Evolutionary conservation across 2,888 invertebrate species (phyloP), one percentile per base, ranked within the genome.

Genomic region (Cyrtodaria siliqua): DNA sequence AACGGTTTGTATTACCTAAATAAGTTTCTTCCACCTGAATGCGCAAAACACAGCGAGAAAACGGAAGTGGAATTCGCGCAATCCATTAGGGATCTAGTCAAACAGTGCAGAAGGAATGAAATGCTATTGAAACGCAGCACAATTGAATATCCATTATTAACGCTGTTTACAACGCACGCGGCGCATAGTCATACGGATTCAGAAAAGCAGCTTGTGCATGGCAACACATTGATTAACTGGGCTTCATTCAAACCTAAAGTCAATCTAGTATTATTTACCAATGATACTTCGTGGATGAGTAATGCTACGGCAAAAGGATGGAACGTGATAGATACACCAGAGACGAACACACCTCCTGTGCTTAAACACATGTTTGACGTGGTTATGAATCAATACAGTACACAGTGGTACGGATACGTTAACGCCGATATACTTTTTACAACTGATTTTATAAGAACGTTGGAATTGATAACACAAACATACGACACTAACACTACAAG

Each of bases 171-270:
- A 3, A 81, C 81, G 14, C 70, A 72, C 29, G 74, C 81, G 14
- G 64, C 69, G 2, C 81, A 81, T 53, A 33, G 38, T 20, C 81
- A 81, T 56, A 23, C 50, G 2, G 72, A 75, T 55, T 20, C 53
- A 20, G 83, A 80, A 47, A 84, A 83, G 57, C 20, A 67, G 20
- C 29, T 47, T 6, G 79, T 86, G 18, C 82, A 84, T 72, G 77
- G 77, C 18, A 83, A 84, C 38, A 86, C 86, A 6, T 42, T 84
- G 18, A 52, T 49, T 2, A 86, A 86, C 59, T 86, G 86, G 86
- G 78, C 80, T 8, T 52, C 59, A 24, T 78, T 84, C 24, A 74
- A 69, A 50, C 75, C 80, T 6, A 62, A 57, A 26, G 74, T 81
- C 23, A 79, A 81, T 38, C 47, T 83, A 18, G 73, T 86, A 50